Evolutionary conservation across 2,888 invertebrate species (phyloP), one percentile per base, ranked within the genome.

Genomic region (Diarsia brunnea): DNA sequence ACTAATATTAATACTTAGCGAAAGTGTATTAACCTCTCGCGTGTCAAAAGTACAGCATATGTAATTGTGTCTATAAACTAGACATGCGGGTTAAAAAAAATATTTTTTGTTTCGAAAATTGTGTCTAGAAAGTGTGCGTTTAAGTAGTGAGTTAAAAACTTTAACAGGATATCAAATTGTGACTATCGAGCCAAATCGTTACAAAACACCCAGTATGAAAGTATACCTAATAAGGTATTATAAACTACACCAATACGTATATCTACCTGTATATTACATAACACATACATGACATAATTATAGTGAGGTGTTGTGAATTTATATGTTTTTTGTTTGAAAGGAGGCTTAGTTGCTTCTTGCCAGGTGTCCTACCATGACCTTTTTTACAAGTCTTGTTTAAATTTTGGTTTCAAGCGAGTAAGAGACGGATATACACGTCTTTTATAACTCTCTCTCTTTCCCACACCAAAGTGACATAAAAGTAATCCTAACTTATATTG

Each of bases 191-290:
- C 79, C 82, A 80, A 70, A 78, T 76, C 82, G 61, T 81, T 86
- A 85, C 69, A 86, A 88, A 87, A 89, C 85, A 84, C 79, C 53
- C 85, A 84, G 80, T 90, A 88, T 67, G 85, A 90, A 89, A 88
- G 78, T 87, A 84, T 88, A 89, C 87, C 89, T 88, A 90, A 86
- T 88, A 88, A 87, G 88, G 84, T 87, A 85, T 60, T 72, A 74
- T 75, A 66, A 65, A 76, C 73, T 84, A 81, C 75, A 55, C 69
- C 84, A 85, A 85, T 81, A 87, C 79, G 67, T 82, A 79, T 78
- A 79, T 61, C 78, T 84, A 86, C 68, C 66, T 82, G 80, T 84
- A 80, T 83, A 85, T 63, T 68, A 69, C 43, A 77, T 74, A 51
- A 75, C 24, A 69, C 69, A n/a, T 43, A 83, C 51, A 65, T 69